Evolutionary conservation across 1,140 invertebrate species (phyloP), one percentile per base, ranked within the genome.

Genomic region (Forficula auricularia): DNA sequence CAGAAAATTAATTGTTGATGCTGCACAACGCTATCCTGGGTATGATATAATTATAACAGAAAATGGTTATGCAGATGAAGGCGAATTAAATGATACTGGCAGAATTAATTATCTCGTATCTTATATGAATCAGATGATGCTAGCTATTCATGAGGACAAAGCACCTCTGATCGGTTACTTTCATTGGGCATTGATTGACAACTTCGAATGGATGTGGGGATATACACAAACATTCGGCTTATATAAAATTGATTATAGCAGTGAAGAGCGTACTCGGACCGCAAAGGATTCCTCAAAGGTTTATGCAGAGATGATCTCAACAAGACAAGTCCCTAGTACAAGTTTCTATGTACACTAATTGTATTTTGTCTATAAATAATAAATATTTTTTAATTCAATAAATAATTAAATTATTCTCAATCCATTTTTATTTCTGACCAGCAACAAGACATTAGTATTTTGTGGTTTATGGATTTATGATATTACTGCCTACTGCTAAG

Each of bases 171-270:
- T 47, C 8, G 77, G 72, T 0, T 84, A 83, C 52, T 74, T 73
- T 14, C 67, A 70, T 9, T 84, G 79, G 80, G 78, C 75, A 18
- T 56, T 84, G 16, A 71, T 83, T 68, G 81, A 85, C 51, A 82
- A 80, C 54, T 81, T 79, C 50, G 79, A 82, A 62, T 82, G 78
- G 77, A 63, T 68, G 43, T 68, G 65, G 43, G 73, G 72, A 46
- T 75, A 71, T 52, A 66, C 65, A 67, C 71, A 56, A 63, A 63
- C 60, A 36, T 47, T 43, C 37, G 42, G 22, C 10, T 38, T 44
- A 19, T 37, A 39, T 10, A 27, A 14, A 30, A 7, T 22, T 20
- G n/a, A 38, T 19, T 3, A 66, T 37, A 56, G 47, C 16, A 57
- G 66, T 43, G 53, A 60, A 3, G 31, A 46, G 2, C 45, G 59